Evolutionary conservation across 1,140 invertebrate genomes (phyloP).

Genomic region (Drosophila persimilis): DNA sequence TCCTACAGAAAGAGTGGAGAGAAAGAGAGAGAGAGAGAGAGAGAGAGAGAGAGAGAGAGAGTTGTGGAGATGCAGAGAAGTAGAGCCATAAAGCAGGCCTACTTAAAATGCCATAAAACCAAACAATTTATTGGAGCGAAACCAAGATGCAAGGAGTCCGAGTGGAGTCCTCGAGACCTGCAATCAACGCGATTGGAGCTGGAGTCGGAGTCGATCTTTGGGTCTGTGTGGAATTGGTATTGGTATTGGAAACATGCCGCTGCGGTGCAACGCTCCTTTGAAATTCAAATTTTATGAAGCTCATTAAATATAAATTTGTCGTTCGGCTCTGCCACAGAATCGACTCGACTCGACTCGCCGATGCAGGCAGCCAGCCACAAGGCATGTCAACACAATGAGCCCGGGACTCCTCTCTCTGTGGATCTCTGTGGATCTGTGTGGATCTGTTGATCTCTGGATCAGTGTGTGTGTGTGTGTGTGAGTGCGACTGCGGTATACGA

Average conservation of each 20-base stretch:
- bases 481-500: slow-evolving; percentile 54
- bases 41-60: slow-evolving; percentile 6
- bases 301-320: slow-evolving; percentile 83
- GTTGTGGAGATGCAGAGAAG: slow-evolving; percentile 2
- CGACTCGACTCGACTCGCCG: neutral
- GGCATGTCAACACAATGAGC: slow-evolving; percentile 33
- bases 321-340: slow-evolving; percentile 59
- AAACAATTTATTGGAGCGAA: slow-evolving; percentile 74
- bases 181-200: slow-evolving; percentile 51
- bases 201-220: slow-evolving; percentile 22
- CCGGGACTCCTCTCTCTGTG: neutral
- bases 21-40: neutral
- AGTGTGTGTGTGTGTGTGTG: neutral
- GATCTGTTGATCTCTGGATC: slow-evolving; percentile 1
- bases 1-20: neutral
- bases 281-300: slow-evolving; percentile 83
- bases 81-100: slow-evolving; percentile 73
- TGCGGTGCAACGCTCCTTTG: slow-evolving; percentile 79
- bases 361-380: slow-evolving; percentile 37
- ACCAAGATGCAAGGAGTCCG: slow-evolving; percentile 28
- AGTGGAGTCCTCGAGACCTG: slow-evolving; percentile 23
- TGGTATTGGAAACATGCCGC: slow-evolving; percentile 65
- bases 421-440: neutral
- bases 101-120: slow-evolving; percentile 82
- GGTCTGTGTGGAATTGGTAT: slow-evolving; percentile 13